Conservation (phyloP, 2,888 invertebrate species). For the Tyria jacobaeae region DNA sequence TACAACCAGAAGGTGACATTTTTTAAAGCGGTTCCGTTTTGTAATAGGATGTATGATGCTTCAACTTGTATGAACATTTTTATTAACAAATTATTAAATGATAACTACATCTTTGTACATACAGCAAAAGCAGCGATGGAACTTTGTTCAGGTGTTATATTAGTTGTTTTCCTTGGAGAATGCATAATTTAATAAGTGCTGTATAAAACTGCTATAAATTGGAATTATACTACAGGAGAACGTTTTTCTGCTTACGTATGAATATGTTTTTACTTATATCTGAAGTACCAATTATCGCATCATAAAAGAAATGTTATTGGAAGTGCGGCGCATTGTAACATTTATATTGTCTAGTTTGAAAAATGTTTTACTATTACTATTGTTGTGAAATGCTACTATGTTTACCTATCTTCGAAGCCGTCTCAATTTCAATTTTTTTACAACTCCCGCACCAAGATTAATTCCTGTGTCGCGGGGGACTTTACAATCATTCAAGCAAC, state of each 20-base stretch:
- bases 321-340: not conserved
- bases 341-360: not conserved
- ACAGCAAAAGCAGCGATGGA: not conserved
- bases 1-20: too few relatives aligned
- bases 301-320: too few relatives aligned
- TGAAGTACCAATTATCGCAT: too few relatives aligned
- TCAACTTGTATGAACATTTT: not conserved
- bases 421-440: too few relatives aligned
- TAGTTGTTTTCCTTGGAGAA: not conserved
- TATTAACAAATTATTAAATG: not conserved
- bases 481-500: too few relatives aligned
- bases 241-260: not conserved
- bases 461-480: too few relatives aligned
- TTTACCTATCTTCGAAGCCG: conserved; percentile 7
- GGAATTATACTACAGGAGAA: too few relatives aligned
- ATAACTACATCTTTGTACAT: not conserved
- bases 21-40: not conserved
- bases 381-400: conserved; percentile 16
- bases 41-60: not conserved
- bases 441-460: too few relatives aligned
- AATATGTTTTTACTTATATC: not conserved
- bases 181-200: not conserved
- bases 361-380: not conserved
- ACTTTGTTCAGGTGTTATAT: not conserved
- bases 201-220: not conserved